phyloP scores from a whole-genome alignment of 1,140 invertebrate species.

The Heterodera schachtii region DNA sequence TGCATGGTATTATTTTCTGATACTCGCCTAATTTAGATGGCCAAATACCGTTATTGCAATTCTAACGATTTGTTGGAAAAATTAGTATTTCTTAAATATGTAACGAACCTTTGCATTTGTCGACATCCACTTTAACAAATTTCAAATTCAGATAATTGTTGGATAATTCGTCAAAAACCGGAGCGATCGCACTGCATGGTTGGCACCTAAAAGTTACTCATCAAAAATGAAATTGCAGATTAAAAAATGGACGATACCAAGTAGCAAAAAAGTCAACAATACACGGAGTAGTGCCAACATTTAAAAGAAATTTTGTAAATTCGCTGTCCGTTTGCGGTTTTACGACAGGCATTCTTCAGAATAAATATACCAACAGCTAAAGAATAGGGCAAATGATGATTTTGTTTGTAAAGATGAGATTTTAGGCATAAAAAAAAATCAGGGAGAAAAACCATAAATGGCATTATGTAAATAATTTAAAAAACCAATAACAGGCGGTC shows the following conservation, averaged over 20 bases:
- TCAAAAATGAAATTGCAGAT: slow-evolving; percentile 1
- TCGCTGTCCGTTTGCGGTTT: slow-evolving; percentile 43
- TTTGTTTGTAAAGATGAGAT: too few species aligned
- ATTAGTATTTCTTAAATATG: too few species aligned
- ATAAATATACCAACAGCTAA: neutral
- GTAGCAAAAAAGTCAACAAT: slow-evolving; percentile 67
- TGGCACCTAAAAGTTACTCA: slow-evolving; percentile 76
- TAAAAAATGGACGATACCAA: slow-evolving; percentile 63
- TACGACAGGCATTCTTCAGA: slow-evolving; percentile 33
- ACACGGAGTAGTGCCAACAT: slow-evolving; percentile 37
- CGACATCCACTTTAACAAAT: slow-evolving; percentile 78
- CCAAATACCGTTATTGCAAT: too few species aligned
- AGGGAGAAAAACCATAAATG: too few species aligned
- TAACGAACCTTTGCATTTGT: slow-evolving; percentile 61
- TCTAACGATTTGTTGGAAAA: slow-evolving; percentile 31
- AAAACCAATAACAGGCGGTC: too few species aligned
- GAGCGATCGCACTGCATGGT: slow-evolving; percentile 89
- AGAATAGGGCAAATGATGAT: too few species aligned
- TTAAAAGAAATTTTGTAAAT: slow-evolving; percentile 40
- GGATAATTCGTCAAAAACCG: slow-evolving; percentile 80
- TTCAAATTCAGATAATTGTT: slow-evolving; percentile 82
- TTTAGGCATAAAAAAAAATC: too few species aligned
- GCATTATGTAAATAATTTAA: too few species aligned
- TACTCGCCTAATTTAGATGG: neutral
- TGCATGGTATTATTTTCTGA: too few species aligned